phyloP scores from a whole-genome alignment of 2,888 invertebrate species.

The Hyles lineata region DNA sequence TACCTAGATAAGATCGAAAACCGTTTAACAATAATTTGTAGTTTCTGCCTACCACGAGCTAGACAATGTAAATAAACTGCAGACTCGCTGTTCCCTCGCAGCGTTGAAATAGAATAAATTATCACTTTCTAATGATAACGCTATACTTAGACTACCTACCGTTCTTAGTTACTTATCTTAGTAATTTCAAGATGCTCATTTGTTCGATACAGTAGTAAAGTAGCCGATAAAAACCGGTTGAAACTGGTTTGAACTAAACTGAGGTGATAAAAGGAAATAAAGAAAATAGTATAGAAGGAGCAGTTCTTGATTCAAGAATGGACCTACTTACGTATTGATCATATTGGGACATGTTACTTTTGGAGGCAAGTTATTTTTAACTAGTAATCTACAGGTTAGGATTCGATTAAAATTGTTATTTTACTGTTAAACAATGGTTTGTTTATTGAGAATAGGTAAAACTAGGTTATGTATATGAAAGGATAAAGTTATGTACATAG shows the following conservation, averaged over 20 bases:
- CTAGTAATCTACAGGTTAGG: too few relatives aligned
- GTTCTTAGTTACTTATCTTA: constrained; percentile 10
- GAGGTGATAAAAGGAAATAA: neutral
- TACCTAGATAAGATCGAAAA: neutral
- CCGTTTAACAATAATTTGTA: neutral
- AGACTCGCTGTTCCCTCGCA: neutral
- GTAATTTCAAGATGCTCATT: constrained; percentile 13
- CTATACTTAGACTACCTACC: constrained; percentile 22
- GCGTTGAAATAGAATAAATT: constrained; percentile 23
- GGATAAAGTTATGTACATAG: too few relatives aligned
- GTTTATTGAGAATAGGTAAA: too few relatives aligned
- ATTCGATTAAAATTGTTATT: too few relatives aligned
- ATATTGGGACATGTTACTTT: too few relatives aligned
- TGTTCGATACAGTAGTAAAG: neutral
- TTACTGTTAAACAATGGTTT: too few relatives aligned
- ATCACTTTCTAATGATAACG: constrained; percentile 15
- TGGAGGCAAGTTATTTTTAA: too few relatives aligned
- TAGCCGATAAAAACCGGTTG: constrained; percentile 6
- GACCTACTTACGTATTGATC: too few relatives aligned
- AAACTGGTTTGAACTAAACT: constrained; percentile 1
- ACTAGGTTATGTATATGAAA: too few relatives aligned
- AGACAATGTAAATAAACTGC: constrained; percentile 13
- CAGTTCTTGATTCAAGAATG: too few relatives aligned
- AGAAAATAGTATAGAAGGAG: neutral
- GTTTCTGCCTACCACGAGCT: neutral